Evolutionary conservation across 2,113 vertebrate genomes (phyloP), one percentile per base, ranked within the genome.

Genomic region (Chamaea fasciata): DNA sequence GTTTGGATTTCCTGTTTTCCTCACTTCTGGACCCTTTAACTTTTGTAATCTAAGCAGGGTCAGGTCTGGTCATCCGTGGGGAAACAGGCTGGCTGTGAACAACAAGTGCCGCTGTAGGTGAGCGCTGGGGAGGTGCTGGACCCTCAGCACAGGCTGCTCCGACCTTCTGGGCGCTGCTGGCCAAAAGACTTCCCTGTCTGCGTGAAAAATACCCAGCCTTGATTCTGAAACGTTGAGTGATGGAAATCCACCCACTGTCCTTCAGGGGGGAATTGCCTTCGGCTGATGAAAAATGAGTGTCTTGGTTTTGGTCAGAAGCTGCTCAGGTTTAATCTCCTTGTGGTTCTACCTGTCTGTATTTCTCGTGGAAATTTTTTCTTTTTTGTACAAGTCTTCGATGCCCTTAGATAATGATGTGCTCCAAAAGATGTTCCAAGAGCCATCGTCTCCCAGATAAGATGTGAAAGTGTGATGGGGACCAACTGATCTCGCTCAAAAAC

Each of bases 1-100:
- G 95, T 96, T 97, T 96, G 95, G 94, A 89, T 97, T 96, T 96
- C 95, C 95, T 96, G 92, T 96, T 96, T 96, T 97, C 93, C 91
- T 94, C 94, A 77, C 94, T 96, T 90, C 86, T 94, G 93, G 91
- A 92, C 95, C 89, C 95, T 96, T 93, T 57, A 93, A 89, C 92
- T 96, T 95, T 41, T 93, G 96, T 95, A 94, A 95, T 96, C 93
- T 68, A 95, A 75, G 93, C 94, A 94, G 86, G 96, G 94, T 96
- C 96, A 96, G 95, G 69, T 92, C 94, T 96, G 95, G 93, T 96
- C 94, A 95, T 76, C 80, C 37, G 76, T 94, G 89, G 94, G 95
- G 95, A 96, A 95, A 50, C 88, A 79, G 94, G 42, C 94, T 90
- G 94, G 30, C 94, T 83, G 76, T 75, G 96, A 95, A 91, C 93